phyloP scores from a whole-genome alignment of 2,113 vertebrate species.

The Narcine bancroftii region DNA sequence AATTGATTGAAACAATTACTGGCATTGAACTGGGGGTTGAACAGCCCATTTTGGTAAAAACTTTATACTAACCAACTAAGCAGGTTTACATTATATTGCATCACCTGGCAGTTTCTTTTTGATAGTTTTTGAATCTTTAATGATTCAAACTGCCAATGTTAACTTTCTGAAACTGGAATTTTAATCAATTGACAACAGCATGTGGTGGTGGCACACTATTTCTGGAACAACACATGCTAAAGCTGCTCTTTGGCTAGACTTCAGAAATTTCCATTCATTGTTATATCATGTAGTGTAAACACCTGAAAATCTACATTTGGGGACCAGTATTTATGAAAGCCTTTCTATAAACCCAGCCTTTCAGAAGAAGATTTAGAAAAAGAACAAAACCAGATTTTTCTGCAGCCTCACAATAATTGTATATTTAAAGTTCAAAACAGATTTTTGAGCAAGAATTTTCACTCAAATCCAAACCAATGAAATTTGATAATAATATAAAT shows the following conservation, averaged over 20 bases:
- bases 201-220: constrained; percentile 46
- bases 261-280: constrained; percentile 48
- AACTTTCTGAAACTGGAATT: constrained; percentile 53
- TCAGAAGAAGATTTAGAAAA: background rate
- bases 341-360: background rate
- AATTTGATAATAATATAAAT: background rate
- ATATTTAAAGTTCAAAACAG: background rate
- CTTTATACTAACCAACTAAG: background rate
- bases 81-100: background rate
- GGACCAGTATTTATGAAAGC: background rate
- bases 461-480: background rate
- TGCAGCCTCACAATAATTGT: background rate
- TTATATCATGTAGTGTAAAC: constrained; percentile 41
- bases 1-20: background rate
- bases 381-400: background rate
- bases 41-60: background rate
- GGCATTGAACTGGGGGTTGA: background rate
- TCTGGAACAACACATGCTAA: constrained; percentile 43
- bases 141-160: constrained; percentile 45
- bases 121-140: background rate
- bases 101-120: background rate
- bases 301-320: constrained; percentile 15
- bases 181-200: constrained; percentile 48
- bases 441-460: background rate
- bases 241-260: constrained; percentile 47